Conservation (phyloP, 2,888 invertebrate genomes). For the Leucophenga maculata region DNA sequence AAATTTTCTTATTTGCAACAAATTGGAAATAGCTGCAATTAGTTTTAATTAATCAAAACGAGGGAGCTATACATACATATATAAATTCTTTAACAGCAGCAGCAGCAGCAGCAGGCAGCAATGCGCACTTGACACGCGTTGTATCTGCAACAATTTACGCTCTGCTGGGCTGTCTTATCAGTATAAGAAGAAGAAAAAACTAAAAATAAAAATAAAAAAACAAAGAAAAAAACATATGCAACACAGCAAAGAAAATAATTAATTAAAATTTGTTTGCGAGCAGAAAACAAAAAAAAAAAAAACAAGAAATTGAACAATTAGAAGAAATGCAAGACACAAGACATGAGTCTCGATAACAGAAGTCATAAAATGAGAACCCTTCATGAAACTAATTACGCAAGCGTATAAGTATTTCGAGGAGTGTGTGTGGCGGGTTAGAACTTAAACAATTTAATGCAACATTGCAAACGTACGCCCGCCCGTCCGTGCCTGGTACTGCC, state of each 20-base stretch:
- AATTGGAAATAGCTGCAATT: background rate
- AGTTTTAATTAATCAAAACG: background rate
- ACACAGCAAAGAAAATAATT: background rate
- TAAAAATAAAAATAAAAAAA: background rate
- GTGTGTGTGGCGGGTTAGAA: too few relatives aligned
- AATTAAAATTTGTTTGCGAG: background rate
- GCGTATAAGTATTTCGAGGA: too few relatives aligned
- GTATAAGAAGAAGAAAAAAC: background rate
- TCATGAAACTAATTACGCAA: too few relatives aligned
- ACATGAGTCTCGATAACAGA: too few relatives aligned
- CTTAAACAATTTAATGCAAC: too few relatives aligned
- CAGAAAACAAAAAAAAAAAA: background rate
- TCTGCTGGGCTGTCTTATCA: background rate
- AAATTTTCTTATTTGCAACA: background rate
- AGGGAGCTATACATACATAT: background rate
- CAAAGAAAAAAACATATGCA: background rate
- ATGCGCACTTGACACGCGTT: background rate
- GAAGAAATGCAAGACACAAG: too few relatives aligned
- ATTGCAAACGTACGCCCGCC: too few relatives aligned
- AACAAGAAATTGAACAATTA: too few relatives aligned
- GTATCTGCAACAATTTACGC: background rate
- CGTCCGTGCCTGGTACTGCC: too few relatives aligned
- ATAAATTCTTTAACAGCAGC: too few relatives aligned
- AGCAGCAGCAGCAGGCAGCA: background rate
- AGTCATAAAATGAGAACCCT: too few relatives aligned